These are phyloP conservation scores for Holothuria leucospilota DNA, from an alignment of 53 echinoderm and acorn worm genomes.

Conservation along the genomic window DNA sequence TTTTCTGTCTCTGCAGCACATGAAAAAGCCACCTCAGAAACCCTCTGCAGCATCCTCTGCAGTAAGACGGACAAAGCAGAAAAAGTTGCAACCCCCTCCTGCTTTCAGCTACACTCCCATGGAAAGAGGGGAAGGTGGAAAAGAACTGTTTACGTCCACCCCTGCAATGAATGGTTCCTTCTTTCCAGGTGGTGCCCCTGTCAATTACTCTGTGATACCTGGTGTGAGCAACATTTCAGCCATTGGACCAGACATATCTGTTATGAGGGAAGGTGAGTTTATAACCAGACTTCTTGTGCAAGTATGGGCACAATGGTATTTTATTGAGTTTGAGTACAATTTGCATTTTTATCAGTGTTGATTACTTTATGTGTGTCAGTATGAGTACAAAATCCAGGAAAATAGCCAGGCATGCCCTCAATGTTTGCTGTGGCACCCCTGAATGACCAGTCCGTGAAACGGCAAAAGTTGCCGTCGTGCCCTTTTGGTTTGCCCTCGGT, in stretches of 20 bases:
- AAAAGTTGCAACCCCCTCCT: background rate
- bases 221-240: constrained; percentile 24
- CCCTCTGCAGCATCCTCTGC: background rate
- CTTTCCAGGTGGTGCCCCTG: constrained; percentile 27
- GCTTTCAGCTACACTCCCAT: constrained; percentile 69
- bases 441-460: too few species aligned
- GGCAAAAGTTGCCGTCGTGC: too few species aligned
- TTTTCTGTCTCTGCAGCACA: background rate
- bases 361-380: too few species aligned
- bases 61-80: constrained; percentile 10
- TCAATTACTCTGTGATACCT: constrained; percentile 62
- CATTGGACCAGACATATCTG: constrained; percentile 33
- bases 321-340: too few species aligned
- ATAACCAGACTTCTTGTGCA: too few species aligned
- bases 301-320: too few species aligned
- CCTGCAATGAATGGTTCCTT: constrained; percentile 65
- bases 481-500: too few species aligned
- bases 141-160: constrained; percentile 67
- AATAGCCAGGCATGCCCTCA: too few species aligned
- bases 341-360: too few species aligned
- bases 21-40: constrained; percentile 29
- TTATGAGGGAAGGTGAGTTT: constrained; percentile 15
- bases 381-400: too few species aligned
- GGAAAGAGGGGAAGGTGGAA: constrained; percentile 54
- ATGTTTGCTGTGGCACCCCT: too few species aligned